These are phyloP conservation scores for Apamea crenata DNA, from an alignment of 2,888 invertebrate genomes.

Conservation along the genomic window DNA sequence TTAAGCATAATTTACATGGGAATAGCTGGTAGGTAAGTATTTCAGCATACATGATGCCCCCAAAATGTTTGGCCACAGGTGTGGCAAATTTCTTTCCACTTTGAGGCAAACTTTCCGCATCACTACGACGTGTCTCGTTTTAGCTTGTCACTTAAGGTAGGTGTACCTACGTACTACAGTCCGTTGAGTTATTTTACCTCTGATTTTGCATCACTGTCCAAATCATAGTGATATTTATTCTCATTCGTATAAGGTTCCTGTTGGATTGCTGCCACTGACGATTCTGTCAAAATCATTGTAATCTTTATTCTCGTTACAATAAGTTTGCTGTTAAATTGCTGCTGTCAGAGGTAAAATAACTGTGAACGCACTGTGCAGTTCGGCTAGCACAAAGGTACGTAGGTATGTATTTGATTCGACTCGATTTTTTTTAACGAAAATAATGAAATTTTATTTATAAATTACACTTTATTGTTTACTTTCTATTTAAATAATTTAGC, in stretches of 20 bases:
- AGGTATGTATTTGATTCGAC: background rate
- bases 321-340: too few relatives aligned
- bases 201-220: too few relatives aligned
- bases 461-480: background rate
- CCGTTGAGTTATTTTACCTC: background rate
- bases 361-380: background rate
- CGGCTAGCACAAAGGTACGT: background rate
- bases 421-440: background rate
- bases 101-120: conserved; percentile 32
- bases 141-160: conserved; percentile 11
- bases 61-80: conserved; percentile 49
- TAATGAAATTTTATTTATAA: background rate
- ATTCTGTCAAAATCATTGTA: too few relatives aligned
- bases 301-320: too few relatives aligned
- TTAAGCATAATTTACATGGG: conserved; percentile 33
- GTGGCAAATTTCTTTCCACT: conserved; percentile 47
- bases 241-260: background rate
- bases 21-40: conserved; percentile 34
- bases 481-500: background rate
- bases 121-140: conserved; percentile 18
- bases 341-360: background rate
- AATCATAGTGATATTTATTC: background rate
- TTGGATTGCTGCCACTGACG: too few relatives aligned
- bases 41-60: conserved; percentile 29
- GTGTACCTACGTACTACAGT: too few relatives aligned